Conservation (phyloP, 2,113 vertebrate genomes). For the Notechis scutatus region DNA sequence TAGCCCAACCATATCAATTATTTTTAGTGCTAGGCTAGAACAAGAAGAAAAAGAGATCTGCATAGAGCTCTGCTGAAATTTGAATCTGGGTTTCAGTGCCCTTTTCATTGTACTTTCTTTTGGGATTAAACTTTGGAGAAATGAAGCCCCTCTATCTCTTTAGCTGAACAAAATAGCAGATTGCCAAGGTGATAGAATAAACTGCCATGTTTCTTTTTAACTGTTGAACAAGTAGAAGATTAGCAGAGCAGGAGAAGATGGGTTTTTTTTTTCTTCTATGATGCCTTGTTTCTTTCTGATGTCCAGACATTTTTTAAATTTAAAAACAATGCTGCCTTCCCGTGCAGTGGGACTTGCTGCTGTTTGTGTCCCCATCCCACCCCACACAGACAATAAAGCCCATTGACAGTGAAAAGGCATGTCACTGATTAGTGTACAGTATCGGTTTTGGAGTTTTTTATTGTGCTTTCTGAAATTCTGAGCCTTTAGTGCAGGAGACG, state of each 20-base stretch:
- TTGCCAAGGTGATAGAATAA: background rate
- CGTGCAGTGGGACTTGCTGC: background rate
- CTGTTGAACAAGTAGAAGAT: background rate
- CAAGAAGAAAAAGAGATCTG: background rate
- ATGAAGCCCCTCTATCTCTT: background rate
- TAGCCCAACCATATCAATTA: background rate
- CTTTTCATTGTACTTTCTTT: background rate
- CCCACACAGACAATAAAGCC: background rate
- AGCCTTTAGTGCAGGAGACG: background rate
- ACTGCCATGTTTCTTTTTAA: background rate
- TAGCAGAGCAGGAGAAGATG: background rate
- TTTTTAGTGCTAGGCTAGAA: background rate
- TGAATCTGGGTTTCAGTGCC: background rate
- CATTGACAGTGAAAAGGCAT: background rate
- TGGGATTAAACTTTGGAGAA: background rate
- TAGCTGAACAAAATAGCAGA: background rate
- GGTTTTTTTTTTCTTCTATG: background rate
- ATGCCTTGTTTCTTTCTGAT: background rate
- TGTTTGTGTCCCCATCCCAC: background rate
- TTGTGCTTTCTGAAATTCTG: background rate
- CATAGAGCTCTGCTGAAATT: background rate
- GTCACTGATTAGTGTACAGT: background rate
- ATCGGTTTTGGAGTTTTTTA: background rate
- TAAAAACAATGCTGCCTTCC: background rate
- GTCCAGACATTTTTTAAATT: background rate